These are phyloP conservation scores for Mesocricetus auratus DNA, from an alignment of 2,113 vertebrate species.

Conservation along the genomic window DNA sequence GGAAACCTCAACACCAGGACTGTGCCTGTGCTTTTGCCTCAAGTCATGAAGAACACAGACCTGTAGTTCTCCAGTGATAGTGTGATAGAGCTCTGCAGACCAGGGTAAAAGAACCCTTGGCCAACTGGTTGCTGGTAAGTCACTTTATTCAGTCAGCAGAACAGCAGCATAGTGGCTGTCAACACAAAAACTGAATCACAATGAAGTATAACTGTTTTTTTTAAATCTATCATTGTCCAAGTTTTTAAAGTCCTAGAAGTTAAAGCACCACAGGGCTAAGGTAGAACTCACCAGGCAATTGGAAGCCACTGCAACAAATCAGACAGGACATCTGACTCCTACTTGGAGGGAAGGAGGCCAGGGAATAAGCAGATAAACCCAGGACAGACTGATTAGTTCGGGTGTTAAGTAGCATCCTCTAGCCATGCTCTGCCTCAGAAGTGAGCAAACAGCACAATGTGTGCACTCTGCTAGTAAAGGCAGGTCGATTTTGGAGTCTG, in stretches of 20 bases:
- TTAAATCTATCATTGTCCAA: too few species aligned
- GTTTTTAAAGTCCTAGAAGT: slow-evolving; percentile 51
- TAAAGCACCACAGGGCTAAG: slow-evolving; percentile 61
- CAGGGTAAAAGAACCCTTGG: slow-evolving; percentile 15
- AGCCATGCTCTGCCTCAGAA: not conserved
- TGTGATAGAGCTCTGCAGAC: slow-evolving; percentile 22
- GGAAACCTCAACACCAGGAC: slow-evolving; percentile 17
- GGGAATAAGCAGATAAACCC: not conserved
- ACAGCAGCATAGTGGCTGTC: slow-evolving; percentile 35
- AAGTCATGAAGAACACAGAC: not conserved
- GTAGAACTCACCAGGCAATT: not conserved
- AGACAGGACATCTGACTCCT: too few species aligned
- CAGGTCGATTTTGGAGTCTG: not conserved
- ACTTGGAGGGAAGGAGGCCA: too few species aligned
- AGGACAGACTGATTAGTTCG: not conserved
- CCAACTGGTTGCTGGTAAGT: slow-evolving; percentile 14
- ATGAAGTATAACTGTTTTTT: too few species aligned
- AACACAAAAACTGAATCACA: slow-evolving; percentile 46
- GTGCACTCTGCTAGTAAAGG: not conserved
- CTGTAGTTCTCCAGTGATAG: slow-evolving; percentile 19
- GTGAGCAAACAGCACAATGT: not conserved
- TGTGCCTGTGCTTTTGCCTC: too few species aligned
- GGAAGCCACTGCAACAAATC: not conserved
- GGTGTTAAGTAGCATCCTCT: not conserved
- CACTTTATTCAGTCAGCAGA: slow-evolving; percentile 58